These are phyloP conservation scores for Idris sp. DNA, from an alignment of 1,140 invertebrate species.

Conservation along the genomic window DNA sequence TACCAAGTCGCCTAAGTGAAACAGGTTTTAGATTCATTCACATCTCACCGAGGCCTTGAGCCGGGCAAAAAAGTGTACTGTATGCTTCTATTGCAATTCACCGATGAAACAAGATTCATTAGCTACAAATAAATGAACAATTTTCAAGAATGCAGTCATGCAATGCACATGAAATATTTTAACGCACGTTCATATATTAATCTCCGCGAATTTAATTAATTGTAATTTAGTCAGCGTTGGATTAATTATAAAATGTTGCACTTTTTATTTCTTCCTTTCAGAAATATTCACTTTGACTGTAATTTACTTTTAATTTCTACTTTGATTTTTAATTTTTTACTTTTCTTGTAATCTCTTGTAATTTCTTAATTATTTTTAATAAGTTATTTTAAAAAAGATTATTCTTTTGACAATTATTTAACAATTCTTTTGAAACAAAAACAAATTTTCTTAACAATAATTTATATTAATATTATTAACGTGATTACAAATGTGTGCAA, in stretches of 20 bases:
- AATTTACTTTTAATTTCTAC: no score
- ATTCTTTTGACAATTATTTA: no score
- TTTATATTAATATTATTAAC: no score
- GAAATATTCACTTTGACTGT: no score
- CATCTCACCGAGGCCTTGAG: slow-evolving; percentile 49
- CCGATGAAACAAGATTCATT: slow-evolving; percentile 40
- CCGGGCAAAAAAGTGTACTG: slow-evolving; percentile 35
- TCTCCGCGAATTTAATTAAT: slow-evolving; percentile 23
- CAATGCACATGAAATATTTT: slow-evolving; percentile 21
- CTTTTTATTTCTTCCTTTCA: no score
- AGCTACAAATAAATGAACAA: slow-evolving; percentile 37
- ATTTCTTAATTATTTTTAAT: no score
- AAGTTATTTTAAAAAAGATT: no score
- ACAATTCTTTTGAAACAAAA: no score
- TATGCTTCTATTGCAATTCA: slow-evolving; percentile 38
- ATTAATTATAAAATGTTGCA: slow-evolving; percentile 15
- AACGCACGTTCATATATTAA: slow-evolving; percentile 11
- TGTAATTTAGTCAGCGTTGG: slow-evolving; percentile 18
- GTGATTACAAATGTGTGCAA: no score
- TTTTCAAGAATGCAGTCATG: slow-evolving; percentile 25
- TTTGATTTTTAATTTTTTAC: no score
- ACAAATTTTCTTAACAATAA: no score
- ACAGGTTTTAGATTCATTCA: slow-evolving; percentile 58
- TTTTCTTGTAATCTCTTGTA: no score
- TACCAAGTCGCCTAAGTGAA: slow-evolving; percentile 51